Base-by-base conservation (phyloP, 2,888 invertebrate genomes). In the Eupithecia subumbrata region DNA sequence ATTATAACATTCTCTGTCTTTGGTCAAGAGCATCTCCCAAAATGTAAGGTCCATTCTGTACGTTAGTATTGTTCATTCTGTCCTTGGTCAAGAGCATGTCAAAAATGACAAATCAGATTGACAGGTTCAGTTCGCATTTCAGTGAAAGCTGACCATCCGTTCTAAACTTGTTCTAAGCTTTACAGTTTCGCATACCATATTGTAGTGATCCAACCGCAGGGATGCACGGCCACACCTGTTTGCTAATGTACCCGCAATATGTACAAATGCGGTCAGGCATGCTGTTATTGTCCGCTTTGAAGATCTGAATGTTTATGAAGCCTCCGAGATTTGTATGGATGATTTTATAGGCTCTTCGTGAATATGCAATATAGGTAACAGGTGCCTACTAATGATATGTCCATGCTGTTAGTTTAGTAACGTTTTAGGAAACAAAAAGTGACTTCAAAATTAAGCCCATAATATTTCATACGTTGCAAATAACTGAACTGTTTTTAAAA, bases 191-290 rank as follows among this genome's bases (percentile, higher is more conserved):
- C 18, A 34, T 64, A 18, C 34, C 64, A 25, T 64, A 64, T 64
- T 22, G 14, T n/a, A 43, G 43, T 40, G 22, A 43, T 68, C 68
- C 8, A 11, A 68, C 68, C 63, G 30, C 71, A 63, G 25, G 18
- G 22, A 22, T 18, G 16, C 22, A 40, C 63, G 18, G 25, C 37
- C 40, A 70, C 81, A 84, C 84, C 82, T 84, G 84, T 82, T 80
- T 76, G 73, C 75, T 79, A 80, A 82, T 81, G 74, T 74, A 78
- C 76, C 74, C 68, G 78, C 72, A 80, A 75, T 78, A 78, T 79
- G 78, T 74, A 78, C 76, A 70, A 71, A 73, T 60, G 84, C 70
- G 79, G 74, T 64, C 52, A 43, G 60, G 66, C 22, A 72, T 66
- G 48, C 45, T 30, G 72, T 72, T 72, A 64, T 22, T 71, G 60